Base-by-base conservation (phyloP, 2,888 invertebrate genomes). In the Andrena flavipes region DNA sequence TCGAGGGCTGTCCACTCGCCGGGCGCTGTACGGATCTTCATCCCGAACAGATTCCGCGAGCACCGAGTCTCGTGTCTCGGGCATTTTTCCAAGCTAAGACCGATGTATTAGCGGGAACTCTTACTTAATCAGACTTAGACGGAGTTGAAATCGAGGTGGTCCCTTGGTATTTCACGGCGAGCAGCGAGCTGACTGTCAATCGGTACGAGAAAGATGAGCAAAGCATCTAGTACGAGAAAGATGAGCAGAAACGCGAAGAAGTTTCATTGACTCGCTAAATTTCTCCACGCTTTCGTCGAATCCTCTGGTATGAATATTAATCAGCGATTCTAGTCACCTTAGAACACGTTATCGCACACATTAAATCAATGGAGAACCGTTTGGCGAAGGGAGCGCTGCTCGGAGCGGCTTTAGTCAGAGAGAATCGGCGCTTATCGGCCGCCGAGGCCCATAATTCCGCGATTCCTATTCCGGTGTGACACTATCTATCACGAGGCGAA, bases 401-500 rank as follows among this genome's bases (percentile, higher is more conserved):
- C 30, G 48, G 29, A 23, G 7, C 54, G 10, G 29, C 54, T 76
- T 10, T 23, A 5, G 4, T 20, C 33, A 59, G 20, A 3, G 29
- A 60, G 29, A 4, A 76, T 72, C 33, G 33, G 23, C 16, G 62
- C 4, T 62, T 42, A 67, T 51, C 65, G 56, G 8, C 13, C 5
- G 1, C 13, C 13, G 20, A n/a, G 5, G 0, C 5, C 60, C 16
- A 69, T 79, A 76, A 76, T 16, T 76, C n/a, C 20, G 16, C 54
- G 54, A 56, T 35, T 56, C 13, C 70, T 42, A 56, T 78, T 68
- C 62, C 10, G 4, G n/a, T 1, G 42, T 56, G 75, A 82, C 86
- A 75, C 60, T 74, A 84, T 86, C 76, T 70, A 77, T 79, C 76
- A 63, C 16, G 23, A 6, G 23, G 68, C 56, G 59, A 65, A 54